phyloP scores from a whole-genome alignment of 1,140 invertebrate genomes.

The Pseudoatta argentina region DNA sequence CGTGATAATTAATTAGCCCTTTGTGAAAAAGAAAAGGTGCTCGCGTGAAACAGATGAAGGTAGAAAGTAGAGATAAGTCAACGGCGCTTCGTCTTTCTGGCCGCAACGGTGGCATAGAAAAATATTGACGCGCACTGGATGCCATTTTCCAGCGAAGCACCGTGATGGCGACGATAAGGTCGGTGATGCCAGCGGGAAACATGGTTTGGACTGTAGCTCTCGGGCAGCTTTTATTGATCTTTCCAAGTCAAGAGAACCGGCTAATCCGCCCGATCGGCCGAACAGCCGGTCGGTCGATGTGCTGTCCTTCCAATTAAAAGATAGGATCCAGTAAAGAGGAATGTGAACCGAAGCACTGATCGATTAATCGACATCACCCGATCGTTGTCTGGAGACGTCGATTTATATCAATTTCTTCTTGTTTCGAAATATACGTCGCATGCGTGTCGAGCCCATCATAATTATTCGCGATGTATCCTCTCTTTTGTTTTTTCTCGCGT shows the following conservation, averaged over 20 bases:
- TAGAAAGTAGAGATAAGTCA: conserved; percentile 15
- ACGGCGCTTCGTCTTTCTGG: not conserved
- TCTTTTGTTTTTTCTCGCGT: not conserved
- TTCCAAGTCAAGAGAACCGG: conserved; percentile 65
- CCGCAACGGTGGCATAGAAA: conserved; percentile 59
- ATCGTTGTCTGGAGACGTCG: conserved; percentile 39
- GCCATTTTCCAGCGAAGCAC: conserved; percentile 59
- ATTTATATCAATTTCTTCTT: conserved; percentile 66
- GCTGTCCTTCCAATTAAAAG: conserved; percentile 73
- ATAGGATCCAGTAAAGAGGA: conserved; percentile 58
- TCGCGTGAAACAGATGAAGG: not conserved
- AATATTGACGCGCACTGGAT: conserved; percentile 71
- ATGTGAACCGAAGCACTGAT: conserved; percentile 5
- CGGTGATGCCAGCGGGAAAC: conserved; percentile 29
- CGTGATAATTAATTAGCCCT: not conserved
- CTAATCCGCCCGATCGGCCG: conserved; percentile 64
- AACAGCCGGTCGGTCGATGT: not conserved
- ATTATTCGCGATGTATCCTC: not conserved
- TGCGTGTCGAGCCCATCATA: conserved; percentile 31
- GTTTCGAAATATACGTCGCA: conserved; percentile 18
- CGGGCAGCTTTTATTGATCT: conserved; percentile 71
- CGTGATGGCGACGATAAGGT: conserved; percentile 29
- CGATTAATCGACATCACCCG: conserved; percentile 69
- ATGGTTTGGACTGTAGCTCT: conserved; percentile 54
- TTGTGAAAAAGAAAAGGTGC: not conserved